Percentiles rank a stretch among this genome's conserved stretches.
Conservation (phyloP, 2,888 invertebrate genomes). For the Selenia dentaria region DNA sequence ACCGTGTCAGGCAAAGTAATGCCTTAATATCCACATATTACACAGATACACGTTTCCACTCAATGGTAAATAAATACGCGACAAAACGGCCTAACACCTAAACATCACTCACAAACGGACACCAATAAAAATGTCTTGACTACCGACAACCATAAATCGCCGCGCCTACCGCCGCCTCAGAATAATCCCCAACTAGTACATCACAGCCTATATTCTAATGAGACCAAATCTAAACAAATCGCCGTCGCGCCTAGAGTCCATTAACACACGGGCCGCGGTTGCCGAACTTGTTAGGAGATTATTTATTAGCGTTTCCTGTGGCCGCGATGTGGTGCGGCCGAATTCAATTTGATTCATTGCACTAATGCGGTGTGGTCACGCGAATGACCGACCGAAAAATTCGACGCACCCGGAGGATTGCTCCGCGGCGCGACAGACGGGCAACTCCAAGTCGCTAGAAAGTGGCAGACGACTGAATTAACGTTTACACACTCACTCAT, state of each 20-base stretch:
- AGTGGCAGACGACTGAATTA: too few relatives aligned
- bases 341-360: conserved; percentile 76
- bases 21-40: too few relatives aligned
- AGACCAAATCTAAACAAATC: conserved; percentile 38
- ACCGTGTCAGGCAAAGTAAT: too few relatives aligned
- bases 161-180: conserved; percentile 12
- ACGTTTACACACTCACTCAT: too few relatives aligned
- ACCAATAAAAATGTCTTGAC: conserved; percentile 28
- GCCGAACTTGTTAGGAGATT: conserved; percentile 54
- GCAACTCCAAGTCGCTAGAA: neutral
- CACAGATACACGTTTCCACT: too few relatives aligned
- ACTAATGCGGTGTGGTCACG: conserved; percentile 71
- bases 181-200: neutral
- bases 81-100: conserved; percentile 6
- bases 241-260: conserved; percentile 34
- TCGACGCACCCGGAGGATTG: conserved; percentile 45
- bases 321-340: conserved; percentile 58
- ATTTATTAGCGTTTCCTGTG: conserved; percentile 68
- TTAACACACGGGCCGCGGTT: conserved; percentile 26
- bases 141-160: conserved; percentile 25
- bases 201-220: conserved; percentile 30
- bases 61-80: conserved; percentile 18
- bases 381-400: conserved; percentile 64
- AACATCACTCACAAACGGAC: conserved; percentile 12
- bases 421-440: conserved; percentile 8